A percentile compares a stretch with the other conserved stretches of the same genome.
phyloP scores from a whole-genome alignment of 2,888 invertebrate species.

The Melolontha melolontha region DNA sequence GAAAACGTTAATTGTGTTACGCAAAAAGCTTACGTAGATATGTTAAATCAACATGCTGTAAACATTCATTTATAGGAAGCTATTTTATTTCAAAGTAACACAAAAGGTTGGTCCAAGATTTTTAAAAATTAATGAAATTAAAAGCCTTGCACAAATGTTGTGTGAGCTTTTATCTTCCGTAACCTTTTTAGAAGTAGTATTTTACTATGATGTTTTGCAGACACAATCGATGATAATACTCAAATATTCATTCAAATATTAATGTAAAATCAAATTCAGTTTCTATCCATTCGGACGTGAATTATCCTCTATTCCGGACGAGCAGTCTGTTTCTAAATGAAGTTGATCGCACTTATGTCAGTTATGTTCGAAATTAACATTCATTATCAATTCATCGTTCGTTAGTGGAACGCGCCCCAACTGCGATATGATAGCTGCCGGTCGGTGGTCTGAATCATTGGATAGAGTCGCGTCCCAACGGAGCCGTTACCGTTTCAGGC shows the following conservation, averaged over 20 bases:
- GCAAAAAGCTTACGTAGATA: too few relatives aligned
- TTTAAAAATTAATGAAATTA: too few relatives aligned
- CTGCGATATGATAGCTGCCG: slow-evolving; percentile 62
- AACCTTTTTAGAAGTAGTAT: too few relatives aligned
- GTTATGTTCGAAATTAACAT: slow-evolving; percentile 60
- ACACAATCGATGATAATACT: not conserved
- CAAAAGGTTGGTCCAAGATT: too few relatives aligned
- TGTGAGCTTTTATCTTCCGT: too few relatives aligned
- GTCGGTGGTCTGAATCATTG: slow-evolving; percentile 62
- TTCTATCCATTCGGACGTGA: slow-evolving; percentile 15
- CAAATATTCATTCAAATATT: slow-evolving; percentile 11
- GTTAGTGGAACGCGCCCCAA: slow-evolving; percentile 51
- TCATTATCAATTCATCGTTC: slow-evolving; percentile 61
- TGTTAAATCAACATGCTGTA: too few relatives aligned
- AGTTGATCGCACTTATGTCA: slow-evolving; percentile 59
- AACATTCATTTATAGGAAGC: too few relatives aligned
- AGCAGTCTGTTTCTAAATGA: slow-evolving; percentile 50
- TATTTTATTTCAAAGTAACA: too few relatives aligned
- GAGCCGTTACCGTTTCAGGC: slow-evolving; percentile 64
- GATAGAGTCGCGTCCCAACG: slow-evolving; percentile 63
- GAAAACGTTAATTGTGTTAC: too few relatives aligned
- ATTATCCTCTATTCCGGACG: slow-evolving; percentile 23
- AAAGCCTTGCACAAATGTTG: too few relatives aligned
- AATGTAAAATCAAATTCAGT: slow-evolving; percentile 34
- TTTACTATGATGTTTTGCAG: too few relatives aligned